phyloP scores from a whole-genome alignment of 2,888 invertebrate genomes.

The Thera obeliscata region DNA sequence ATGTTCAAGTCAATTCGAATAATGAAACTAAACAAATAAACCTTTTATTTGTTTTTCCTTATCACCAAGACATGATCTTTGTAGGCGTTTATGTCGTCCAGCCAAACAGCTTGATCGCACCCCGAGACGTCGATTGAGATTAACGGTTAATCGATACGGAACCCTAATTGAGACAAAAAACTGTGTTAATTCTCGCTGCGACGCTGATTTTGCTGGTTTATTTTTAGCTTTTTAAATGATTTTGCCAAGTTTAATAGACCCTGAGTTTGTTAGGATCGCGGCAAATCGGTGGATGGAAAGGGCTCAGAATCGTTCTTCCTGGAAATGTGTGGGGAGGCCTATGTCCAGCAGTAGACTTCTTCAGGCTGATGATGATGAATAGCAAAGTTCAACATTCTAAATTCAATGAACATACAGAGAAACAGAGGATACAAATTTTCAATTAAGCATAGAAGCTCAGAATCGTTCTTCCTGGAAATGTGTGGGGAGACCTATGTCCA shows the following conservation, averaged over 20 bases:
- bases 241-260: not conserved
- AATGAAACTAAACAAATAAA: slow-evolving; percentile 18
- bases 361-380: too few species aligned
- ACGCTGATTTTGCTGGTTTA: slow-evolving; percentile 35
- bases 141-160: slow-evolving; percentile 65
- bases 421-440: too few species aligned
- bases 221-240: slow-evolving; percentile 9
- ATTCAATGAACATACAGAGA: too few species aligned
- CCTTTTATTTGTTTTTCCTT: slow-evolving; percentile 36
- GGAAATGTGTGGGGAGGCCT: too few species aligned
- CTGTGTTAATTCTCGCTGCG: slow-evolving; percentile 37
- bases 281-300: too few species aligned
- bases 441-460: too few species aligned
- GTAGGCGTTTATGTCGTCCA: slow-evolving; percentile 60
- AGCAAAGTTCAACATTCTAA: too few species aligned
- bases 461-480: too few species aligned
- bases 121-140: slow-evolving; percentile 67
- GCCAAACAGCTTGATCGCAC: slow-evolving; percentile 65
- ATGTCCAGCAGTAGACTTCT: too few species aligned
- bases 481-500: too few species aligned
- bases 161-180: slow-evolving; percentile 62
- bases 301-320: too few species aligned
- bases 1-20: slow-evolving; percentile 22
- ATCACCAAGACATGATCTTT: slow-evolving; percentile 55
- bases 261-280: too few species aligned